These are phyloP conservation scores for Lottia scabra DNA, from an alignment of 2,888 invertebrate genomes.

Conservation along the genomic window DNA sequence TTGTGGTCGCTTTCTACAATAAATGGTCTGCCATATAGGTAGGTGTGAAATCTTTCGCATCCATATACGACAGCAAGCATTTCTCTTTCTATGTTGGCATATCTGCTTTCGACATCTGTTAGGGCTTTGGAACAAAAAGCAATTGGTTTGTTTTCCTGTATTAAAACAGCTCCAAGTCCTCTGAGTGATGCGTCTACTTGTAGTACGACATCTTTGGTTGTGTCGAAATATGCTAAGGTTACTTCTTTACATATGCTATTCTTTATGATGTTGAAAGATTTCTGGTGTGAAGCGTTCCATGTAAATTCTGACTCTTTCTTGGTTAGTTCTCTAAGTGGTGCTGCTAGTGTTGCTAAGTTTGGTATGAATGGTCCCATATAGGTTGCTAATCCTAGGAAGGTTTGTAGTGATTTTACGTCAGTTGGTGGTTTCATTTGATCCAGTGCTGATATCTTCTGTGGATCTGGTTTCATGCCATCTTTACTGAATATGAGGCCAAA, in stretches of 20 bases:
- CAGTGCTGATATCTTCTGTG: constrained; percentile 22
- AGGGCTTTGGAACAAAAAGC: constrained; percentile 43
- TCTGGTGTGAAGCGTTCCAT: too few relatives aligned
- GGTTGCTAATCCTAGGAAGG: constrained; percentile 26
- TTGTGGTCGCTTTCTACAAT: constrained; percentile 32
- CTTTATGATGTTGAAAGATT: too few relatives aligned
- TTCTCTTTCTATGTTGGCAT: constrained; percentile 31
- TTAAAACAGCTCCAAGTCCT: constrained; percentile 38
- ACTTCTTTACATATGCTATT: not conserved
- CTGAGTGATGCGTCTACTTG: constrained; percentile 37
- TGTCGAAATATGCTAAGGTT: constrained; percentile 21
- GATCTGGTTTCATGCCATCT: constrained; percentile 29
- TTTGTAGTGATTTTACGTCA: constrained; percentile 20
- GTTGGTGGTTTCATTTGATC: constrained; percentile 18
- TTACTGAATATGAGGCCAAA: constrained; percentile 22
- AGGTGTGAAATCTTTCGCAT: constrained; percentile 26
- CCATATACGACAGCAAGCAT: constrained; percentile 3
- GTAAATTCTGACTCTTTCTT: too few relatives aligned
- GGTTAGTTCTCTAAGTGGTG: constrained; percentile 5
- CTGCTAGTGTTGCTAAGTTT: constrained; percentile 14
- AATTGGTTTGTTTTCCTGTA: constrained; percentile 39
- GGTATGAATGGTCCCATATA: constrained; percentile 28
- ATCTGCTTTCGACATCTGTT: constrained; percentile 24
- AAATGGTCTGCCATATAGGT: constrained; percentile 22
- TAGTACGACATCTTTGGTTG: constrained; percentile 25